phyloP scores from a whole-genome alignment of 2,113 vertebrate genomes.

The Amazona vittata region DNA sequence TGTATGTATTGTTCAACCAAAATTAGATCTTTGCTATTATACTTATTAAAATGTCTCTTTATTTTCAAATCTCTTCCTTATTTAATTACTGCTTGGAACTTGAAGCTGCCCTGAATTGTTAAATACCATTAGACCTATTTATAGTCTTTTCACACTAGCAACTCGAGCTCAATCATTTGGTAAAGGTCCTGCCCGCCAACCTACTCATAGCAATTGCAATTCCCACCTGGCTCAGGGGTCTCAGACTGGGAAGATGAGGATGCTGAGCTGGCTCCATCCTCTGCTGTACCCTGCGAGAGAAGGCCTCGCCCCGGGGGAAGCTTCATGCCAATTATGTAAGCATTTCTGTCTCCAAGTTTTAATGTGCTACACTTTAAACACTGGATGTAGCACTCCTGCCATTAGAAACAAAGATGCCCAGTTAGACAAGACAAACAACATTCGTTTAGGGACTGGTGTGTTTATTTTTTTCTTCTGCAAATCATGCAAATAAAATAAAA shows the following conservation, averaged over 20 bases:
- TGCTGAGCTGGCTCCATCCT: slow-evolving; percentile 94
- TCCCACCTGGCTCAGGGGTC: slow-evolving; percentile 97
- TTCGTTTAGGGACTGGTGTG: neutral
- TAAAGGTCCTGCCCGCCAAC: slow-evolving; percentile 78
- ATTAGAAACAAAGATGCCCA: slow-evolving; percentile 37
- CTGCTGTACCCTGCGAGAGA: slow-evolving; percentile 88
- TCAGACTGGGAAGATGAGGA: slow-evolving; percentile 96
- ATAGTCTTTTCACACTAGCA: slow-evolving; percentile 77
- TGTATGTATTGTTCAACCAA: slow-evolving; percentile 73
- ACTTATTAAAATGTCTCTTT: slow-evolving; percentile 85
- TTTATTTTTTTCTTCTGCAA: neutral
- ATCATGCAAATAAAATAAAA: slow-evolving; percentile 15
- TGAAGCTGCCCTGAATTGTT: slow-evolving; percentile 78
- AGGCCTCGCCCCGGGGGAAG: slow-evolving; percentile 93
- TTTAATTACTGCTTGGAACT: slow-evolving; percentile 80
- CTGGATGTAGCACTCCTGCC: slow-evolving; percentile 2
- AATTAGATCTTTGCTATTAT: slow-evolving; percentile 83
- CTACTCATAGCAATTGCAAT: slow-evolving; percentile 72
- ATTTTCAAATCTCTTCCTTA: slow-evolving; percentile 83
- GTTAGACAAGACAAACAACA: neutral
- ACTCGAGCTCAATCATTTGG: slow-evolving; percentile 74
- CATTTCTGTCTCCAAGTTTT: slow-evolving; percentile 23
- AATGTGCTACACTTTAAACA: neutral
- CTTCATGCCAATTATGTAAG: slow-evolving; percentile 85
- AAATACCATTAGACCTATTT: slow-evolving; percentile 80